Conservation (phyloP, 64 coral and sea anemone genomes). For the Pocillopora verrucosa region DNA sequence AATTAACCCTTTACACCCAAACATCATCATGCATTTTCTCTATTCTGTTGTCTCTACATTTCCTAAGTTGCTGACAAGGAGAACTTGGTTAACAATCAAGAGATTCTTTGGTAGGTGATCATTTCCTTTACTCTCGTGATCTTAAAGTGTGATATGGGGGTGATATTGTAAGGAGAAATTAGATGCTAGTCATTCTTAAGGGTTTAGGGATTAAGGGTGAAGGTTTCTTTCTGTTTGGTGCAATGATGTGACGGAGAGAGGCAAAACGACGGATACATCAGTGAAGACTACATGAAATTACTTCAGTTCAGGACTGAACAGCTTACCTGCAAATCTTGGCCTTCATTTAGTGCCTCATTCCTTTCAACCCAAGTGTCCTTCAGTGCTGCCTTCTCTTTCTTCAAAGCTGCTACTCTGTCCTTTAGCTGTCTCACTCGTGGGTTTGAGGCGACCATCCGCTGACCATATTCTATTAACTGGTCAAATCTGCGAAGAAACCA, state of each 20-base stretch:
- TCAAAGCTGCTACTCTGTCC: slow-evolving; percentile 65
- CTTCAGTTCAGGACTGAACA: background rate
- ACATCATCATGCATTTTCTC: too few species aligned
- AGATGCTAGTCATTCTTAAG: too few species aligned
- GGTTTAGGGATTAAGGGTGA: too few species aligned
- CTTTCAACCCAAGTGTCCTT: slow-evolving; percentile 66
- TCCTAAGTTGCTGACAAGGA: too few species aligned
- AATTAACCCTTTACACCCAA: too few species aligned
- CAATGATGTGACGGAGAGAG: background rate
- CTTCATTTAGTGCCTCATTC: slow-evolving; percentile 78
- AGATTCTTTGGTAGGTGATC: too few species aligned
- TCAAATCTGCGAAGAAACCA: slow-evolving; percentile 59
- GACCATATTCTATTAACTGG: slow-evolving; percentile 78
- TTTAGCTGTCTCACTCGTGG: slow-evolving; percentile 68
- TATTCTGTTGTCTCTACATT: too few species aligned
- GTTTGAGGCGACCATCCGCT: slow-evolving; percentile 63
- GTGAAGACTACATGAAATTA: background rate
- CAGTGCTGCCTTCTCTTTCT: slow-evolving; percentile 63
- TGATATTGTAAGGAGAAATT: too few species aligned
- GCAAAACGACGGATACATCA: background rate
- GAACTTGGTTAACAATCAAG: too few species aligned
- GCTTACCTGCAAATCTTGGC: slow-evolving; percentile 70
- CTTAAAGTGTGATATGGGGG: too few species aligned
- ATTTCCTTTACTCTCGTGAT: too few species aligned
- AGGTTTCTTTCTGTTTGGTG: background rate